Base-by-base conservation (phyloP, 2,113 vertebrate genomes). In the Larimichthys polyactis region DNA sequence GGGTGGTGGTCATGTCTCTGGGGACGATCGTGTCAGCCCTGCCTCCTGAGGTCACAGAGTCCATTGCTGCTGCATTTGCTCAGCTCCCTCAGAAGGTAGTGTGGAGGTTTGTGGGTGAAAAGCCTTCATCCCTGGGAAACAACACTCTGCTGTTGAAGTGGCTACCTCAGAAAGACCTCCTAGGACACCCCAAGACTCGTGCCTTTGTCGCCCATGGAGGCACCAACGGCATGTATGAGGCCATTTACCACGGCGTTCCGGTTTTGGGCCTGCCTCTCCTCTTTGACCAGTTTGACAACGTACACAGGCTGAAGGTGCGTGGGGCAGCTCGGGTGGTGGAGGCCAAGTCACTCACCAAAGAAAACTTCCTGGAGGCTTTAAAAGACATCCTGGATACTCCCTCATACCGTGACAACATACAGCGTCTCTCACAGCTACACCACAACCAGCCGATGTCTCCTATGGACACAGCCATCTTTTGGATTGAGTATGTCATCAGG, bases 401-500 rank as follows among this genome's bases (percentile, higher is more conserved):
- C 0, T 91, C 89, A 3, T 96, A 95, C 75, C 84, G 36, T 20
- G 57, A 66, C 14, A 93, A 91, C 78, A 94, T 95, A 17, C 85
- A 88, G 22, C 89, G 29, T 29, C 91, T 95, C 11, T 95, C 95
- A 16, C 19, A 32, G 11, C 88, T 96, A 27, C 95, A 96, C 58
- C 86, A 20, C 0, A 94, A 96, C 71, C 67, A n/a, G 0, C 93
- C 89, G 2, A 4, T 92, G 57, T 62, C 93, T 44, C 92, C 94
- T 0, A 79, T 95, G 59, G 93, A 95, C 55, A 90, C 81, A 0
- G 95, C 95, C 27, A 79, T 93, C 49, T 96, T 95, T 84, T 96
- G 95, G 95, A 96, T 94, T n/a, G 95, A 96, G 82, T 95, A 91
- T 1, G 94, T 95, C 55, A 91, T 94, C 11, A 92, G 94, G 54